Conservation (phyloP, 2,113 vertebrate genomes). For the Rhizomys pruinosus region DNA sequence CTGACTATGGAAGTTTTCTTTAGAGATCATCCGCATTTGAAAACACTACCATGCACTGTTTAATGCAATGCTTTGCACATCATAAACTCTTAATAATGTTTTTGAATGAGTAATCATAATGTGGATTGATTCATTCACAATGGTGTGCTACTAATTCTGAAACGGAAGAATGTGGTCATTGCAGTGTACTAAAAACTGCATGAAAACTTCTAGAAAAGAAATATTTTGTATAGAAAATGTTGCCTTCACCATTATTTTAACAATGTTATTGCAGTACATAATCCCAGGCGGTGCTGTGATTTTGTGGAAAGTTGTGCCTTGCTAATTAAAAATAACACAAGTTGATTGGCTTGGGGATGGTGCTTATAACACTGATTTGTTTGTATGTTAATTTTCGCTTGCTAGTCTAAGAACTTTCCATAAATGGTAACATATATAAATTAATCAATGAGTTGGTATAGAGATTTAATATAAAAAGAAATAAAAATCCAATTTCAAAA, state of each 20-base stretch:
- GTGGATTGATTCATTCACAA: constrained; percentile 36
- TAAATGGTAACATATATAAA: constrained; percentile 71
- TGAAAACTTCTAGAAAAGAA: constrained; percentile 16
- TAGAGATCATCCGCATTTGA: constrained; percentile 48
- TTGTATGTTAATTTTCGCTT: constrained; percentile 75
- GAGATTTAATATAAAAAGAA: constrained; percentile 73
- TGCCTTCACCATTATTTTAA: constrained; percentile 43
- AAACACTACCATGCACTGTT: constrained; percentile 7
- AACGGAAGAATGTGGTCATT: constrained; percentile 52
- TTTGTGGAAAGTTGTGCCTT: constrained; percentile 52
- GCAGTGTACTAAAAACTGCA: neutral
- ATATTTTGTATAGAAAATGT: constrained; percentile 29
- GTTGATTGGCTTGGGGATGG: constrained; percentile 38
- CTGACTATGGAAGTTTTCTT: constrained; percentile 39
- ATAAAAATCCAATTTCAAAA: constrained; percentile 72
- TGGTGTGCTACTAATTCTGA: constrained; percentile 48
- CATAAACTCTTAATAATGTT: constrained; percentile 23
- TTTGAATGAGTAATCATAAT: constrained; percentile 59
- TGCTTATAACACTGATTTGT: constrained; percentile 69
- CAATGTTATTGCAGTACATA: constrained; percentile 27
- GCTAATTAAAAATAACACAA: constrained; percentile 56
- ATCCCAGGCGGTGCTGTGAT: constrained; percentile 50
- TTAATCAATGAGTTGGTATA: constrained; percentile 67
- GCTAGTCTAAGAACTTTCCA: constrained; percentile 62
- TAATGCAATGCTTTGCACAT: constrained; percentile 31